Base-by-base conservation (phyloP, 2,797 vertebrate species). In the Argentina silus region DNA sequence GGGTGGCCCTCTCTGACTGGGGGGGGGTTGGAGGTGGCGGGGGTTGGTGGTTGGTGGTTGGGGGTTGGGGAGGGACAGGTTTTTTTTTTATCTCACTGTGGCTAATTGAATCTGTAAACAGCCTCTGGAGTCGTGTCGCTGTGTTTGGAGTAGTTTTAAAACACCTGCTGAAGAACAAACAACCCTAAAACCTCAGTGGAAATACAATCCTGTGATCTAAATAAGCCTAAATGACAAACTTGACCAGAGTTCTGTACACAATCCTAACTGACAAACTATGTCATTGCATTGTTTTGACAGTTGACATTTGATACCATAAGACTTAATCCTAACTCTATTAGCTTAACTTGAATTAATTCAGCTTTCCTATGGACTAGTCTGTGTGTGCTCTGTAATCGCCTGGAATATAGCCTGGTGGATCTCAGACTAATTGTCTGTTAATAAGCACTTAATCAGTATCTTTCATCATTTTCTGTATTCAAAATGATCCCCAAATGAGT, bases 1-100 rank as follows among this genome's bases (percentile, higher is more conserved):
- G 95, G 95, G 95, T 95, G 95, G 95, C 93, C 95, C 86, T 51
- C 85, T 51, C 47, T 7, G 17, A n/a, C 42, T 21, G 50, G 66
- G 66, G 42, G 50, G n/a, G 59, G 23, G 10, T 7, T 4, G 21
- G 21, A 61, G 59, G 59, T 2, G 55, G 17, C 7, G 55, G 17
- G 17, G 55, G 55, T 7, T n/a, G 55, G 2, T 15, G 53, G 53
- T n/a, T 14, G 55, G 55, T 15, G 17, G 55, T 7, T 56, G 15
- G 15, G n/a, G 55, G 51, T 67, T 69, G 78, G 89, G 93, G 91
- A 95, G 81, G 81, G 93, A 90, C 89, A 88, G 27, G 59, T 23
- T 11, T 23, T 4, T 61, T 4, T 61, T 64, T 64, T 64, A 42
- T 64, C 62, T 64, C 62, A 11, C 42, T 11, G n/a, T n/a, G 44